Evolutionary conservation across 2,888 invertebrate species (phyloP), one percentile per base, ranked within the genome.

Genomic region (Zonitis immaculata): DNA sequence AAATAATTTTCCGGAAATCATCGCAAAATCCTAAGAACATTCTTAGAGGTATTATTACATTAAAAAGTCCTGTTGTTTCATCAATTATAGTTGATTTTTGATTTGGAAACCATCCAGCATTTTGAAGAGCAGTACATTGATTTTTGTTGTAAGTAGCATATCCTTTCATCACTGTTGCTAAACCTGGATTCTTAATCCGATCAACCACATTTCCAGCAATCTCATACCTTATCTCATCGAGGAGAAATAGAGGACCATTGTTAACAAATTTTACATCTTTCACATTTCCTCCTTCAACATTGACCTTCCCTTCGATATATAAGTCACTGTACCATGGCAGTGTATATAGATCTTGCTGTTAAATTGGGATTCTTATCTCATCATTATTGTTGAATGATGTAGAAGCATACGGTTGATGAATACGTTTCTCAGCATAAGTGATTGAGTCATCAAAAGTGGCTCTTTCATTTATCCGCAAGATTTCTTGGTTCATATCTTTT

Each of bases 331-430:
- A 56, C 30, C 59, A 63, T 16, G 66, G 68, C 52, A 67, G 47
- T 2, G 66, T 61, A 53, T 64, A 66, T 22, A 63, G 46, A 54
- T 70, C 66, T 46, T 62, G 60, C 28, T 67, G 63, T 59, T 69
- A 63, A 30, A 69, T 62, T 12, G 66, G 63, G 42, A 70, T 68
- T 11, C 67, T 54, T 12, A 68, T 67, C 62, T 70, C 66, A 68
- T 69, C 69, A 56, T 65, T 71, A 43, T 66, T 63, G 49, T 68
- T 60, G 49, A 57, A 60, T 45, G 54, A 54, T 22, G 57, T 51
- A n/a, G 59, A 49, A 43, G 62, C 52, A 56, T 66, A 67, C 47
- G 67, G 66, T 54, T 61, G 60, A 59, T 69, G 66, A 12, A 58
- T 60, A 47, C 64, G 68, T 52, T 62, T 59, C 49, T 69, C 61